Conservation (phyloP, 2,888 invertebrate genomes). For the Malachius bipustulatus region DNA sequence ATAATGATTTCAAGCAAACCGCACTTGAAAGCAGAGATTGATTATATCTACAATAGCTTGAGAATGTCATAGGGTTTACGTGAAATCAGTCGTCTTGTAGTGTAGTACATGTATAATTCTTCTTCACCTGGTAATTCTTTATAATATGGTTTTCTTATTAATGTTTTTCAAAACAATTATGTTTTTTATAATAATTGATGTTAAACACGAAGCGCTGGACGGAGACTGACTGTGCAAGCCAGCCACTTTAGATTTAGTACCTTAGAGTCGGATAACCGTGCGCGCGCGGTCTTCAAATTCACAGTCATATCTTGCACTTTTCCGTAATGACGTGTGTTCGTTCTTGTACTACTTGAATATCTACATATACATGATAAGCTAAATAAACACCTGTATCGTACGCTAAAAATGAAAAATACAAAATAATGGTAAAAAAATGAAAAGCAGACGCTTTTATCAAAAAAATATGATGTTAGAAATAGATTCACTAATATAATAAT, state of each 20-base stretch:
- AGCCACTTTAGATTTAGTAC: slow-evolving; percentile 38
- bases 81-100: slow-evolving; percentile 31
- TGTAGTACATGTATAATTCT: slow-evolving; percentile 27
- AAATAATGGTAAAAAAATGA: too few species aligned
- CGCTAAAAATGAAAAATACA: too few species aligned
- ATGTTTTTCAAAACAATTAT: slow-evolving; percentile 27
- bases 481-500: too few species aligned
- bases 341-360: too few species aligned
- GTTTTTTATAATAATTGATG: slow-evolving; percentile 34
- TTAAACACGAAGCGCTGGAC: slow-evolving; percentile 34
- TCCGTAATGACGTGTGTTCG: too few species aligned
- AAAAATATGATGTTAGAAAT: too few species aligned
- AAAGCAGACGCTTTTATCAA: too few species aligned
- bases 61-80: slow-evolving; percentile 27
- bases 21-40: slow-evolving; percentile 9
- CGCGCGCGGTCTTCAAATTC: too few species aligned
- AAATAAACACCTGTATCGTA: too few species aligned
- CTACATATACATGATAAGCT: too few species aligned
- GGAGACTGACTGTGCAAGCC: slow-evolving; percentile 40
- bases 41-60: slow-evolving; percentile 16
- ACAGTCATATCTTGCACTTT: too few species aligned
- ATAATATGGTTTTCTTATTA: slow-evolving; percentile 24
- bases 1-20: slow-evolving; percentile 28
- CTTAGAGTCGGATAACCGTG: slow-evolving; percentile 35
- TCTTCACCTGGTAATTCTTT: slow-evolving; percentile 25